Evolutionary conservation across 2,113 vertebrate species (phyloP).

Genomic region (Apteryx owenii): DNA sequence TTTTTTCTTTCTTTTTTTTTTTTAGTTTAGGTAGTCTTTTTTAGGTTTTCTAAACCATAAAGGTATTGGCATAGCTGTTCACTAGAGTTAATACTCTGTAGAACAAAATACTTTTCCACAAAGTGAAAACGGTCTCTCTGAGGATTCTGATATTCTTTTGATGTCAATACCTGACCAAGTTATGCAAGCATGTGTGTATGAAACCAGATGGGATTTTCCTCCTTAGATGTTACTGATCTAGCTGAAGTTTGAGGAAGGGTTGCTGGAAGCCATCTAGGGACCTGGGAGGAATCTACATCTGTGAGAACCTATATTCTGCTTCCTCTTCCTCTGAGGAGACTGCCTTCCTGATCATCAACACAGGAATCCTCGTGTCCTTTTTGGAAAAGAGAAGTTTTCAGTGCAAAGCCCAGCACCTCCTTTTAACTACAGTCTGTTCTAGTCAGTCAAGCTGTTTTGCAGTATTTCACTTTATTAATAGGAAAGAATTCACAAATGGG

Average conservation of each 20-base stretch:
- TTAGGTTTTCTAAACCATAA: not conserved
- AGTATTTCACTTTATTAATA: conserved; percentile 21
- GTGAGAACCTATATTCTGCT: not conserved
- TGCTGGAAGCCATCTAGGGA: not conserved
- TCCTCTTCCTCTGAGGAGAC: not conserved
- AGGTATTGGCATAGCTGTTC: not conserved
- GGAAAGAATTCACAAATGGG: conserved; percentile 27
- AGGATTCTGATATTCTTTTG: not conserved
- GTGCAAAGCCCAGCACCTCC: not conserved
- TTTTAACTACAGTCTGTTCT: not conserved
- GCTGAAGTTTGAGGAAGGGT: not conserved
- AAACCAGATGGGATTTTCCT: not conserved
- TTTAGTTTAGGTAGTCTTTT: not conserved
- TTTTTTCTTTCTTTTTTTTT: too few species aligned
- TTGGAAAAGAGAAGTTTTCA: not conserved
- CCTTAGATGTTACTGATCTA: not conserved
- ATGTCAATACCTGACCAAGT: not conserved
- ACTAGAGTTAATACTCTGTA: not conserved
- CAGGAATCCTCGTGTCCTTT: not conserved
- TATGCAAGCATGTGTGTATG: not conserved
- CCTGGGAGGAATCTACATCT: not conserved
- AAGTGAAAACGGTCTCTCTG: not conserved
- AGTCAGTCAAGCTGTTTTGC: not conserved
- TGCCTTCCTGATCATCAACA: not conserved
- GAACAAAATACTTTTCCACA: not conserved